These are phyloP conservation scores for Macrochelys suwanniensis DNA, from an alignment of 2,797 vertebrate species.

Conservation along the genomic window DNA sequence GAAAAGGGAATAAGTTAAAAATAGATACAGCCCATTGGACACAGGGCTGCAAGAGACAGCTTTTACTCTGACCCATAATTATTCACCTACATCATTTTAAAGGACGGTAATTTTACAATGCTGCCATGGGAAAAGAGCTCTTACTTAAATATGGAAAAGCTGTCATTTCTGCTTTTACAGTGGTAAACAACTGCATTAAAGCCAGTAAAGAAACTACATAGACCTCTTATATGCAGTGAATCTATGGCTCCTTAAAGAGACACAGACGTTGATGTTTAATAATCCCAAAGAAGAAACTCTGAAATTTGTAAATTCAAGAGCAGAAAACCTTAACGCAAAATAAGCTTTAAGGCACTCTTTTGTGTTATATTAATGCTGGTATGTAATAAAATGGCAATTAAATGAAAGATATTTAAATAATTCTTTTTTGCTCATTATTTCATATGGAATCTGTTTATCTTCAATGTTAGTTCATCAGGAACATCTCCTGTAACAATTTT, in stretches of 20 bases:
- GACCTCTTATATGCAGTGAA: not conserved
- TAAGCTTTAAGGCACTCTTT: not conserved
- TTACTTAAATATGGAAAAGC: not conserved
- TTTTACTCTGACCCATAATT: not conserved
- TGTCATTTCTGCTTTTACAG: not conserved
- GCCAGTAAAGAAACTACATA: not conserved
- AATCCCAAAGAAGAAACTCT: not conserved
- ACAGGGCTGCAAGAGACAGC: not conserved
- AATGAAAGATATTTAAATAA: not conserved
- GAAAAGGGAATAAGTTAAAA: not conserved
- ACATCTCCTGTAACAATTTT: not conserved
- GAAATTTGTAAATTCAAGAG: not conserved
- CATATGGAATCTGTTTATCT: not conserved
- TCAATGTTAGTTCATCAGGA: not conserved
- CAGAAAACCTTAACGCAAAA: not conserved
- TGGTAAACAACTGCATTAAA: not conserved
- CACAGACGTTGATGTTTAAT: not conserved
- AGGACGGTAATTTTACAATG: not conserved
- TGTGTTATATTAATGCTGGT: not conserved
- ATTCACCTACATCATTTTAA: not conserved
- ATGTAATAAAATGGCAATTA: not conserved
- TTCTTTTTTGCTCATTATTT: not conserved
- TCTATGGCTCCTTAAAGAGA: not conserved
- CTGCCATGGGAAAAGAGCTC: not conserved
- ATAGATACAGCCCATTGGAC: not conserved